Conservation (phyloP, 2,113 vertebrate genomes). For the Rhipidura dahli region DNA sequence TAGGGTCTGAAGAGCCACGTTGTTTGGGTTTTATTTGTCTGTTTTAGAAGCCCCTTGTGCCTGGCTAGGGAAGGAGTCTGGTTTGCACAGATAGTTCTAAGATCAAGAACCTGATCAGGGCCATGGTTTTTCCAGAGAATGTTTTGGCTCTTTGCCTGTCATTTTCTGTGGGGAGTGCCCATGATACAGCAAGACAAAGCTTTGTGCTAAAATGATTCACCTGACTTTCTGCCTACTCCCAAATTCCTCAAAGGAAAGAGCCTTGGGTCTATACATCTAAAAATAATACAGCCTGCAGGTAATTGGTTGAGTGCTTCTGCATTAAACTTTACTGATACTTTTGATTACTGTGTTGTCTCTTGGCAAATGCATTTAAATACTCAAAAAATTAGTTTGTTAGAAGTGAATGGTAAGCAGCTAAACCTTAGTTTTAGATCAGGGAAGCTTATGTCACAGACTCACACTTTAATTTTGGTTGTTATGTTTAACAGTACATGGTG, state of each 20-base stretch:
- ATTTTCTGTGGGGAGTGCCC: not conserved
- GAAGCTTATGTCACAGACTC: not conserved
- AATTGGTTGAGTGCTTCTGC: not conserved
- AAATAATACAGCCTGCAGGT: not conserved
- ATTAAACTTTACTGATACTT: not conserved
- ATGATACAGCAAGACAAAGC: not conserved
- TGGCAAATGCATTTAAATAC: not conserved
- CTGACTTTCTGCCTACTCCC: not conserved
- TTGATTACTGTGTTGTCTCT: not conserved
- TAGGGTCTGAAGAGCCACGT: fast-evolving
- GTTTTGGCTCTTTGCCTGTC: not conserved
- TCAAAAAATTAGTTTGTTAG: not conserved
- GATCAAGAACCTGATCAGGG: not conserved
- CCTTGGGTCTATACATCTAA: not conserved
- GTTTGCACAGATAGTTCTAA: not conserved
- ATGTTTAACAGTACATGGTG: not conserved
- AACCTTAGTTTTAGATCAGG: not conserved
- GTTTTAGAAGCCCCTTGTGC: not conserved
- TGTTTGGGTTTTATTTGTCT: not conserved
- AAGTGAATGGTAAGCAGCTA: not conserved
- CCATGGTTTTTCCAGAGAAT: not conserved
- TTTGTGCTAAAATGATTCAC: not conserved
- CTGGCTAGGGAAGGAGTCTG: not conserved
- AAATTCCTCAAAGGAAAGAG: not conserved
- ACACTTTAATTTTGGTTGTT: not conserved